Conservation (phyloP, 64 coral and sea anemone species). For the Actinia tenebrosa region DNA sequence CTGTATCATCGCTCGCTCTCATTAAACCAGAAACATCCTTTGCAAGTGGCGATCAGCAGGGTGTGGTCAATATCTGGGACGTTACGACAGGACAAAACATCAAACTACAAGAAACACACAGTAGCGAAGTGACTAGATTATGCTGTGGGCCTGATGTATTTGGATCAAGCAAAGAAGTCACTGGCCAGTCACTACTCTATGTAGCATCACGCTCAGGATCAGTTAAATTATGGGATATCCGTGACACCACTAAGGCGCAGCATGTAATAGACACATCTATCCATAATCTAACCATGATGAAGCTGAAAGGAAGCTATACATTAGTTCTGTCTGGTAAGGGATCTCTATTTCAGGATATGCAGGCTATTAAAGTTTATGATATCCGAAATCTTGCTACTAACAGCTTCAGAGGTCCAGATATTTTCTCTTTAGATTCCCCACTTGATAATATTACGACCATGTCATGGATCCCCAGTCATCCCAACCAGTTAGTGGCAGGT, state of each 20-base stretch:
- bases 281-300: constrained; percentile 37
- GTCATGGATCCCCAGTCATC: constrained; percentile 13
- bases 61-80: constrained; percentile 66
- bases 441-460: neutral
- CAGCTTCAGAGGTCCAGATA: neutral
- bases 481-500: constrained; percentile 43
- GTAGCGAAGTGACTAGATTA: constrained; percentile 37
- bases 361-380: constrained; percentile 54
- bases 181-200: constrained; percentile 6
- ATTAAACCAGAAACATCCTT: constrained; percentile 46
- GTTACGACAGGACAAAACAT: constrained; percentile 41
- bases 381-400: constrained; percentile 60
- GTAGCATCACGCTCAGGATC: constrained; percentile 65
- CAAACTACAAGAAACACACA: constrained; percentile 52
- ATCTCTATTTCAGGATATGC: constrained; percentile 32
- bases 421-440: neutral
- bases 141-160: constrained; percentile 38
- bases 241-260: constrained; percentile 28
- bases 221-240: constrained; percentile 70
- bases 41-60: constrained; percentile 71
- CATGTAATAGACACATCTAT: constrained; percentile 45
- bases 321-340: constrained; percentile 36
- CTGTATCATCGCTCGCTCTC: constrained; percentile 53
- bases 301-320: constrained; percentile 17
- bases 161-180: constrained; percentile 34